Base-by-base conservation (phyloP, 1,140 invertebrate genomes). In the Homarus americanus region DNA sequence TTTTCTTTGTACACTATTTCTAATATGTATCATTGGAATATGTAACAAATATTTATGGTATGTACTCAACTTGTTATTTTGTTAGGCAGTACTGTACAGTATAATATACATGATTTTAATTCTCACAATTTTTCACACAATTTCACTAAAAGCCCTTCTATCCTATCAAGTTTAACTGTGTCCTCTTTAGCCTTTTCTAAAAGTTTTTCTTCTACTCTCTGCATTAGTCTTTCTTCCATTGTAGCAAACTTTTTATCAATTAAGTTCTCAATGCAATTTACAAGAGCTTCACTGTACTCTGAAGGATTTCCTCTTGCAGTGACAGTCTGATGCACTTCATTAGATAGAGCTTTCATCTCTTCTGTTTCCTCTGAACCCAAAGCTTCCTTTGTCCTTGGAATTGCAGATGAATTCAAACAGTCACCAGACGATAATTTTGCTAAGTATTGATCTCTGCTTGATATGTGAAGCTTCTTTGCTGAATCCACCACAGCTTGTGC, bases 121-220 rank as follows among this genome's bases (percentile, higher is more conserved):
- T 41, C 36, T 24, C 41, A 69, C 17, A 86, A 86, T 53, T 76
- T 73, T 17, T 86, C 83, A 76, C 28, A 53, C 3, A 86, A 34
- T 75, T 86, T 86, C 24, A 72, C 75, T 72, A 86, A 73, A 24
- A 75, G 44, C 20, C 40, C 72, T 75, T 86, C 83, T 49, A 86
- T 86, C 34, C 41, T 86, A 3, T 86, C 83, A n/a, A 86, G 34
- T 69, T 41, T 86, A 32, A 34, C 9, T 44, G 28, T 53, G 72
- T 86, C 72, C 36, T 36, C 41, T 28, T 86, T 7, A 34, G 69
- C 44, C 32, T 86, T 86, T 34, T 72, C 83, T 53, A 28, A 28
- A 32, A 86, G 58, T 53, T 86, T 86, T 49, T 86, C 24, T 53
- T 86, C 83, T 58, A 86, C 24, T 76, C 41, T 86, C 72, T 75